Evolutionary conservation across 2,113 vertebrate species (phyloP).

Genomic region (Leuciscus idus): DNA sequence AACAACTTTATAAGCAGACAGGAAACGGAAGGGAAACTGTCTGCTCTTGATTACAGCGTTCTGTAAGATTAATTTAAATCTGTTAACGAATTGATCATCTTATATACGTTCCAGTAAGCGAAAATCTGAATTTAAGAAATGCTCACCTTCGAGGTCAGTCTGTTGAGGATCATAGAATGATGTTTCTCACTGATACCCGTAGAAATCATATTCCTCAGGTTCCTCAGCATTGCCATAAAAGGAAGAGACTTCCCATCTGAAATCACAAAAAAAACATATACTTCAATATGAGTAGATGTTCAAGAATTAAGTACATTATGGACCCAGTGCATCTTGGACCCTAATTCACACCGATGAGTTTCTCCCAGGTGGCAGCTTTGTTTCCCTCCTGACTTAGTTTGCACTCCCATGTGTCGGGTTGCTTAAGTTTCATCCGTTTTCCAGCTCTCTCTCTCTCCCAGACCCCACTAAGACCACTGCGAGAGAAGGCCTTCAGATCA

Average conservation of each 20-base stretch:
- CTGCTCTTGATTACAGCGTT: conserved; percentile 81
- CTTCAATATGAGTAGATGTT: not conserved
- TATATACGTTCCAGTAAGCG: not conserved
- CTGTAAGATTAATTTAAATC: conserved; percentile 64
- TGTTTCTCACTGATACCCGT: conserved; percentile 81
- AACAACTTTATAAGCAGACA: conserved; percentile 85
- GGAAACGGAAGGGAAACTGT: conserved; percentile 87
- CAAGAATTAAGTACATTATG: not conserved
- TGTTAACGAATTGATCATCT: not conserved
- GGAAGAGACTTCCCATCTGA: conserved; percentile 82
- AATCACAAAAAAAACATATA: not conserved
- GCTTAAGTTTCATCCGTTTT: conserved; percentile 81
- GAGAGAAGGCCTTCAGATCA: conserved; percentile 74
- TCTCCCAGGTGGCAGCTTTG: conserved; percentile 82
- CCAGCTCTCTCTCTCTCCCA: conserved; percentile 83
- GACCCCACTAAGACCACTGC: conserved; percentile 78
- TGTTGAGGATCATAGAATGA: conserved; percentile 77
- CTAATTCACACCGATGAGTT: conserved; percentile 79
- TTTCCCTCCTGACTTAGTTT: conserved; percentile 81
- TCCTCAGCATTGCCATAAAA: conserved; percentile 92
- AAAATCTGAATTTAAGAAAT: not conserved
- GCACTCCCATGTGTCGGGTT: conserved; percentile 84
- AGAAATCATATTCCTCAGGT: conserved; percentile 84
- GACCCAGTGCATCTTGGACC: not conserved
- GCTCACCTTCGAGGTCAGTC: conserved; percentile 78